These are phyloP conservation scores for Nasonia vitripennis DNA, from an alignment of 1,140 invertebrate species.

Conservation along the genomic window DNA sequence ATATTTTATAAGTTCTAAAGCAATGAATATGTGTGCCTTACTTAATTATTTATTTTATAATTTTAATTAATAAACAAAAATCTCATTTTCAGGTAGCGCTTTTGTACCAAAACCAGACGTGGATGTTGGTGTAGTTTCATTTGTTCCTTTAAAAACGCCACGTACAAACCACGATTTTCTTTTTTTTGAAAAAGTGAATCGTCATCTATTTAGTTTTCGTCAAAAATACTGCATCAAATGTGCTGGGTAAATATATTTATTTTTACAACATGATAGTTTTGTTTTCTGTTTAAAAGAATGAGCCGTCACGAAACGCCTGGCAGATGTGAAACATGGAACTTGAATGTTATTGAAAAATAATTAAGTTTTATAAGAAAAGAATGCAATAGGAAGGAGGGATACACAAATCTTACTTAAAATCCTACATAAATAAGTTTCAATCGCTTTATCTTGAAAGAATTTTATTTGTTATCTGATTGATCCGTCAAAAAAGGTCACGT, in stretches of 20 bases:
- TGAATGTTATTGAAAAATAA: no score
- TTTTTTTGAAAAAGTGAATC: slow-evolving; percentile 92
- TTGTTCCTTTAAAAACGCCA: slow-evolving; percentile 87
- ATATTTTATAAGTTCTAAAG: no score
- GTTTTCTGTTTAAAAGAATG: background rate
- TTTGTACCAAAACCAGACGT: slow-evolving; percentile 97
- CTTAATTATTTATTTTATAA: background rate
- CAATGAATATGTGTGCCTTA: no score
- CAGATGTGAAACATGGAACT: no score
- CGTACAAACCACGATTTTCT: slow-evolving; percentile 84
- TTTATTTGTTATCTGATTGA: no score
- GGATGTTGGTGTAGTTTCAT: slow-evolving; percentile 94
- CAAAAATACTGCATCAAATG: slow-evolving; percentile 88
- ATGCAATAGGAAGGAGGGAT: no score
- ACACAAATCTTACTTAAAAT: no score
- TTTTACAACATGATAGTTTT: background rate
- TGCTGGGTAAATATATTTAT: slow-evolving; percentile 73
- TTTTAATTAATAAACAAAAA: background rate
- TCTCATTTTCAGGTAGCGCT: slow-evolving; percentile 77
- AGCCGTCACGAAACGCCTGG: no score
- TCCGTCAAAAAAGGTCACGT: no score
- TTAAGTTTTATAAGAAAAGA: no score
- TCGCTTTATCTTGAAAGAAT: no score
- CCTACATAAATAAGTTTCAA: no score
- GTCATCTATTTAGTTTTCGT: slow-evolving; percentile 90